A percentile compares a stretch with the other conserved stretches of the same genome.
Evolutionary conservation across 1,140 invertebrate genomes (phyloP).

Genomic region (Caenorhabditis inopinata): DNA sequence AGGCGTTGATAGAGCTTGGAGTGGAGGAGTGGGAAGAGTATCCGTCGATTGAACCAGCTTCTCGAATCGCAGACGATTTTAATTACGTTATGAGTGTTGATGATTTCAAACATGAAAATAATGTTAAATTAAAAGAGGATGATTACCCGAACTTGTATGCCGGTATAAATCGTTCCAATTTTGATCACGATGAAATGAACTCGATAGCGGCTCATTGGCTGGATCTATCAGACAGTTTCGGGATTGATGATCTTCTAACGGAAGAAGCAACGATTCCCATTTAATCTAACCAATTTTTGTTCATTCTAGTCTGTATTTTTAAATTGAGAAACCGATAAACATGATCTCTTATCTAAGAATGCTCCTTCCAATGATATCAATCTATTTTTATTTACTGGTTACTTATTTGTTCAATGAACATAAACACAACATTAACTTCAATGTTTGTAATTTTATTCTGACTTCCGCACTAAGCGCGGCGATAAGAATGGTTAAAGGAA

Average conservation of each 20-base stretch:
- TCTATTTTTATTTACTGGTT: too few relatives aligned
- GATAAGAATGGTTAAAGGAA: not conserved
- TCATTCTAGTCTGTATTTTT: too few relatives aligned
- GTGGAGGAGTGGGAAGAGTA: not conserved
- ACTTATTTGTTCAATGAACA: too few relatives aligned
- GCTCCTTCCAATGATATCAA: too few relatives aligned
- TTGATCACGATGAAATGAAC: not conserved
- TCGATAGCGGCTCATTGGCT: not conserved
- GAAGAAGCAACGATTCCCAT: not conserved
- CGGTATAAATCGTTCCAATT: too few relatives aligned
- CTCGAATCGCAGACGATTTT: not conserved
- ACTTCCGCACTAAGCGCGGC: too few relatives aligned
- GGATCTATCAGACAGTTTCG: not conserved
- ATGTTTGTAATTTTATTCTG: too few relatives aligned
- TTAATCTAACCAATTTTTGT: too few relatives aligned
- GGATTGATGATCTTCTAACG: not conserved
- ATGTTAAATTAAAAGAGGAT: not conserved
- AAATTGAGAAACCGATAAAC: too few relatives aligned
- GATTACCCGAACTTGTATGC: not conserved
- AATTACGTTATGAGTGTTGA: not conserved
- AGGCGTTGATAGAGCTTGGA: not conserved
- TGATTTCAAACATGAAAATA: not conserved
- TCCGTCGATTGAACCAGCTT: slow-evolving; percentile 15
- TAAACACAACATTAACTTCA: too few relatives aligned
- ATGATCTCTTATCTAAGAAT: too few relatives aligned